Evolutionary conservation across 2,888 invertebrate genomes (phyloP), one percentile per base, ranked within the genome.

Genomic region (Gerris lacustris): DNA sequence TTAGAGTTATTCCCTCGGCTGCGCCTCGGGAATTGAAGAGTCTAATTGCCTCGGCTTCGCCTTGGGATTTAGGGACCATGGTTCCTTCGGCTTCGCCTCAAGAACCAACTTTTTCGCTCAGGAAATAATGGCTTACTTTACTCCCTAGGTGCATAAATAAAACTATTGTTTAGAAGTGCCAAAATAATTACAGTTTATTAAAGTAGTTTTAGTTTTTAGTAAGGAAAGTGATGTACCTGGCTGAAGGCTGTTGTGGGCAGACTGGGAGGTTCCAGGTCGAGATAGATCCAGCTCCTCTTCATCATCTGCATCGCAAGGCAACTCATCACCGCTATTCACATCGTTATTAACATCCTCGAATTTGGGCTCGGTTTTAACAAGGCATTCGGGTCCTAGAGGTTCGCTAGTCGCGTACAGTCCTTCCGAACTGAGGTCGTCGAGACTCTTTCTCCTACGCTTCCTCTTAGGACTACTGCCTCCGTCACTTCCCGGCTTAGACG

Each of bases 271-370:
- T 79, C 89, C 88, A 77, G 89, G 87, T 80, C 90, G 87, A 78
- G 88, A 88, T 74, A 85, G 84, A 77, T 87, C 83, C 79, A 88
- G 86, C 78, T 82, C 82, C 80, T 82, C 80, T 74, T 92, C 92
- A 80, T 92, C 90, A 77, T 90, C 77, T 68, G 77, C 78, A 47
- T 77, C 90, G 72, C 89, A 82, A 74, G 92, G 91, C 80, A 92
- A 86, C 81, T 92, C 91, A 82, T 92, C 92, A 78, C 91, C 90
- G 78, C 87, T 87, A 79, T 89, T 89, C 77, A 88, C 88, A 78
- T 86, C 85, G 79, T 81, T 80, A 75, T 83, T 83, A 77, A 87
- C 77, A 55, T 72, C 72, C 45, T 73, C 70, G 69, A 73, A 72
- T 71, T 72, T 72, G 15, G 70, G 66, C 44, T 67, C 70, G 15